phyloP scores from a whole-genome alignment of 1,140 invertebrate genomes.

The Rhyzopertha dominica region DNA sequence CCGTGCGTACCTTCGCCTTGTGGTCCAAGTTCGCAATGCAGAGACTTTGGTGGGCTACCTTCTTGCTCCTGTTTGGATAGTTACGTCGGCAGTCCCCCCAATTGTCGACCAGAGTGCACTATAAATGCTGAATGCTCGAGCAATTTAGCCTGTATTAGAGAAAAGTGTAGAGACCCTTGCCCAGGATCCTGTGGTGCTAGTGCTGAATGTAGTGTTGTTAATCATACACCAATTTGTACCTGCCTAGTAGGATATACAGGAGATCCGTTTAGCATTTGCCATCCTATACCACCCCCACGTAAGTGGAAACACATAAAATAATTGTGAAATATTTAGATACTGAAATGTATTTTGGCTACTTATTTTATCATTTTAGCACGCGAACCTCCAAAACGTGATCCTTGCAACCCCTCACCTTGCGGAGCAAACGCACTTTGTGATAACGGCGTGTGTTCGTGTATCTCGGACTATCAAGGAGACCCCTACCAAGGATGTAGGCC shows the following conservation, averaged over 20 bases:
- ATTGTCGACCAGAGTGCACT: slow-evolving; percentile 65
- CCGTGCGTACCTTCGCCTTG: slow-evolving; percentile 74
- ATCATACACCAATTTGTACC: slow-evolving; percentile 64
- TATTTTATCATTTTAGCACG: slow-evolving; percentile 24
- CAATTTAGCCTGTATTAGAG: slow-evolving; percentile 57
- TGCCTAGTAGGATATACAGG: slow-evolving; percentile 66
- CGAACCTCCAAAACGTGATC: slow-evolving; percentile 45
- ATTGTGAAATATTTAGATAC: slow-evolving; percentile 26
- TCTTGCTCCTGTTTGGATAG: slow-evolving; percentile 57
- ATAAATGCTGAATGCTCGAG: slow-evolving; percentile 59
- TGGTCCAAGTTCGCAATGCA: slow-evolving; percentile 67
- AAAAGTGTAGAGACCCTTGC: slow-evolving; percentile 60
- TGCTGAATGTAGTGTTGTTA: slow-evolving; percentile 64
- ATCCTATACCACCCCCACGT: slow-evolving; percentile 42
- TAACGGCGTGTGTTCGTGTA: slow-evolving; percentile 58
- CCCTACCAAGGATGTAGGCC: slow-evolving; percentile 63
- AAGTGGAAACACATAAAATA: slow-evolving; percentile 39
- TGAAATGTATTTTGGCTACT: neutral
- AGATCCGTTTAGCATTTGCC: slow-evolving; percentile 44
- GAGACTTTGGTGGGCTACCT: slow-evolving; percentile 53
- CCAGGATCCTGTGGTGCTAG: slow-evolving; percentile 66
- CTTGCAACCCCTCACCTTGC: slow-evolving; percentile 64
- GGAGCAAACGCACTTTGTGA: slow-evolving; percentile 59
- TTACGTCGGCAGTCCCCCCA: slow-evolving; percentile 61
- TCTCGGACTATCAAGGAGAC: slow-evolving; percentile 63